Percentiles rank a stretch among this genome's conserved stretches.
phyloP scores from a whole-genome alignment of 2,797 vertebrate genomes.

The Pseudotriccus pelzelni region DNA sequence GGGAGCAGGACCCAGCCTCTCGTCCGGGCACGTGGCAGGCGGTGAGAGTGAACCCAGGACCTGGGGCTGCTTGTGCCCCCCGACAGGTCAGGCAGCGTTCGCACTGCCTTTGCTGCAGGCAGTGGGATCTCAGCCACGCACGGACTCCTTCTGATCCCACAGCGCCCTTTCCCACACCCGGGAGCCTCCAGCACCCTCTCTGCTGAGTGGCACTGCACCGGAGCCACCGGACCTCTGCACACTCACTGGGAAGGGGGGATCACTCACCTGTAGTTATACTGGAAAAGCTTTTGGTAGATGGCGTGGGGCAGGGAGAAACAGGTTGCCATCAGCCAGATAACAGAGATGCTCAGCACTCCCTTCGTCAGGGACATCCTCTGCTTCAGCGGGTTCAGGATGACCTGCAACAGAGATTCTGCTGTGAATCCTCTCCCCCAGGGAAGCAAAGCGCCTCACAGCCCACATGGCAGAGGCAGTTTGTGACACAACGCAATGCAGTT shows the following conservation, averaged over 20 bases:
- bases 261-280: not conserved
- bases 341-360: conserved; percentile 46
- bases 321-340: conserved; percentile 66
- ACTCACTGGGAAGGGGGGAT: not conserved
- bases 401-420: conserved; percentile 54
- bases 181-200: not conserved
- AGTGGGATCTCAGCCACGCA: not conserved
- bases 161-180: accelerated
- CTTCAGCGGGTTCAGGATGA: conserved; percentile 60
- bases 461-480: not conserved
- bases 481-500: not conserved
- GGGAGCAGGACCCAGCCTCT: not conserved
- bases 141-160: not conserved
- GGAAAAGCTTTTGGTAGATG: conserved; percentile 66
- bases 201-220: accelerated
- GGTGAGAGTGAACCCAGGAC: accelerated
- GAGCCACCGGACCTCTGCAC: accelerated
- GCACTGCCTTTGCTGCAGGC: not conserved
- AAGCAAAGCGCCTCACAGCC: not conserved
- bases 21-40: accelerated
- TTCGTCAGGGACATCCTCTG: conserved; percentile 57
- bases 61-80: not conserved
- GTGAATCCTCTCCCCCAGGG: not conserved
- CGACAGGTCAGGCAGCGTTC: not conserved
- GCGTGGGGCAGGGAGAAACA: conserved; percentile 68